Conservation (phyloP, 2,113 vertebrate genomes). For the Muntiacus reevesi region DNA sequence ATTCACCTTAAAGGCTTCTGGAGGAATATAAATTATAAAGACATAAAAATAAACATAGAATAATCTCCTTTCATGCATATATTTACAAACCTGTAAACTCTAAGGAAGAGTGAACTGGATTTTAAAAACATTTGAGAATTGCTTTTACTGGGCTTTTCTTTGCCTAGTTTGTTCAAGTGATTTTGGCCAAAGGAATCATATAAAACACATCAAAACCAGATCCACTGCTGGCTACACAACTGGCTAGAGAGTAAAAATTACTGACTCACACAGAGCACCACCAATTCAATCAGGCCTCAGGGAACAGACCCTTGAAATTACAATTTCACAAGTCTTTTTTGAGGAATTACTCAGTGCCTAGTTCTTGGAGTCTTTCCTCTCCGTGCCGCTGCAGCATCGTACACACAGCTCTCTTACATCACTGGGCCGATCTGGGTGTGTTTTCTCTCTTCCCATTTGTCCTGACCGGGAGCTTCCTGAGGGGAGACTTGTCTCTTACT, state of each 20-base stretch:
- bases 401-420: neutral
- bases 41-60: slow-evolving; percentile 51
- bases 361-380: neutral
- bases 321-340: neutral
- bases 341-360: neutral
- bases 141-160: neutral
- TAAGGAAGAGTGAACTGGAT: slow-evolving; percentile 22
- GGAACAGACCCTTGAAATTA: neutral
- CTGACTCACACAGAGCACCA: neutral
- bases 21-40: slow-evolving; percentile 55
- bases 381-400: neutral
- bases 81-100: slow-evolving; percentile 51
- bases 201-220: slow-evolving; percentile 18
- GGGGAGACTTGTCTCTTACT: neutral
- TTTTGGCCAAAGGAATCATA: neutral
- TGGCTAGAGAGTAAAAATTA: neutral
- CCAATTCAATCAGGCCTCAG: neutral
- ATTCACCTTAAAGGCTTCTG: slow-evolving; percentile 38
- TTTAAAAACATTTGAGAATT: slow-evolving; percentile 38
- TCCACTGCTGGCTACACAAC: neutral
- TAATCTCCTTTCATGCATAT: slow-evolving; percentile 36
- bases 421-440: neutral
- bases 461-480: neutral
- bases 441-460: neutral
- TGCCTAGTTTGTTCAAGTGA: neutral